These are phyloP conservation scores for Ramphastos sulfuratus DNA, from an alignment of 2,113 vertebrate species.

Conservation along the genomic window DNA sequence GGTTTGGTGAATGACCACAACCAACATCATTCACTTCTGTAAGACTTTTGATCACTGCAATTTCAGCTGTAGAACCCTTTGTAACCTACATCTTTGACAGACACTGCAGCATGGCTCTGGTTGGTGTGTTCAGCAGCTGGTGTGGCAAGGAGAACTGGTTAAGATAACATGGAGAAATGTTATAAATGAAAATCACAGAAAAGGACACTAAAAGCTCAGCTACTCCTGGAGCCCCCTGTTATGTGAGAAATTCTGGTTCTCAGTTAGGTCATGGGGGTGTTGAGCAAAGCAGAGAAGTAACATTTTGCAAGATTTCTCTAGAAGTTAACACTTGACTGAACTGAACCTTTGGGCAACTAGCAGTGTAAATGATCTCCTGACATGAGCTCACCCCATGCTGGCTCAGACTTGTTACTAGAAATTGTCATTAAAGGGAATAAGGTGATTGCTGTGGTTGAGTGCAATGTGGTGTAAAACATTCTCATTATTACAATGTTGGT, in stretches of 20 bases:
- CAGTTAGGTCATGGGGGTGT: neutral
- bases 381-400: neutral
- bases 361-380: neutral
- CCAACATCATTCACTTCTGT: too few species aligned
- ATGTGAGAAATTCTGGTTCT: neutral
- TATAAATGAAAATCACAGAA: neutral
- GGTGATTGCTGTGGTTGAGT: neutral
- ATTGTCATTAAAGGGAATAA: constrained; percentile 7
- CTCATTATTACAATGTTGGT: neutral
- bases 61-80: neutral
- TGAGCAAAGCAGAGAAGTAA: neutral
- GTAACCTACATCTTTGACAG: neutral
- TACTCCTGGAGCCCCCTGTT: neutral
- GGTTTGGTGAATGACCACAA: neutral
- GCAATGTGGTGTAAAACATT: constrained; percentile 2
- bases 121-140: rapidly evolving
- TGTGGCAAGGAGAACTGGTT: neutral
- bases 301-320: neutral
- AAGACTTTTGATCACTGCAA: rapidly evolving
- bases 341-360: neutral
- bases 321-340: neutral
- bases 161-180: neutral
- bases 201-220: neutral
- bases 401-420: neutral
- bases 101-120: neutral